Evolutionary conservation across 2,113 vertebrate genomes (phyloP).

Genomic region (Pterocles burchelli): DNA sequence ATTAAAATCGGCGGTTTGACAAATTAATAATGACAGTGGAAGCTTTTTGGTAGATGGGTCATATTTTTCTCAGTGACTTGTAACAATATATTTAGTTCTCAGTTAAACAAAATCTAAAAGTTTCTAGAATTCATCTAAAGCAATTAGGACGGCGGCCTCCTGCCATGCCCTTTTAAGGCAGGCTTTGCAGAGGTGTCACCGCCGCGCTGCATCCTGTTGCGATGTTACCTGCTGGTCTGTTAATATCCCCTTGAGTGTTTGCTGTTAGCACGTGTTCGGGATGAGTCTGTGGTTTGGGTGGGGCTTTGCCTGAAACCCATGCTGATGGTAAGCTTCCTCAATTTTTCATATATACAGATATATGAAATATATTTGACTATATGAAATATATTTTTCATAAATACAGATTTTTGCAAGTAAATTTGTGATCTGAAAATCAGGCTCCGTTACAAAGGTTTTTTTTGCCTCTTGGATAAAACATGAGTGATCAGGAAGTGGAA

Average conservation of each 20-base stretch:
- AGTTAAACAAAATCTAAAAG: neutral
- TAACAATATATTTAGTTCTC: neutral
- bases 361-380: too few relatives aligned
- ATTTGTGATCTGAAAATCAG: neutral
- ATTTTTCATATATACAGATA: neutral
- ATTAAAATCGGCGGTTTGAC: neutral
- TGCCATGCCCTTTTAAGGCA: neutral
- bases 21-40: neutral
- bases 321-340: neutral
- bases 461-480: neutral
- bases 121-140: neutral
- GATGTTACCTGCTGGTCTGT: fast-evolving
- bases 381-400: neutral
- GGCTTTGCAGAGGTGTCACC: neutral
- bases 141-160: too few relatives aligned
- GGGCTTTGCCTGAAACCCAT: neutral
- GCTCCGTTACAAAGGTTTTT: neutral
- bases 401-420: neutral
- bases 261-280: fast-evolving
- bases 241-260: fast-evolving
- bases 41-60: neutral
- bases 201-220: fast-evolving
- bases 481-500: neutral
- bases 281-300: too few relatives aligned
- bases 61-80: neutral